A percentile compares a stretch with the other conserved stretches of the same genome.
Conservation (phyloP, 2,113 vertebrate genomes). For the Channa maculata region DNA sequence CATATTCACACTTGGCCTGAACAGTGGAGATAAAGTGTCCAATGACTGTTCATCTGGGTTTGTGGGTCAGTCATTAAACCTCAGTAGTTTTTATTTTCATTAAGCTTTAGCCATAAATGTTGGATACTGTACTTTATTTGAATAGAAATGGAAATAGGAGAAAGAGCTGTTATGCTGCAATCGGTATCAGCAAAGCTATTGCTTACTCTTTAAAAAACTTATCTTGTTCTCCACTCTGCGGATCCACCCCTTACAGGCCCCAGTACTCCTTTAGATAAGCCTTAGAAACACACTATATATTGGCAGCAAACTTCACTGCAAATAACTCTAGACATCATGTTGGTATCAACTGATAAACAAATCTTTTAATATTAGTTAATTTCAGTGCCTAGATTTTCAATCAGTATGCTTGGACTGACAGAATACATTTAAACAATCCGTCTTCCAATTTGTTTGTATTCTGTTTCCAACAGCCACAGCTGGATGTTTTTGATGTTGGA, state of each 20-base stretch:
- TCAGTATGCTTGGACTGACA: neutral
- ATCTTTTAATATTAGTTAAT: slow-evolving; percentile 25
- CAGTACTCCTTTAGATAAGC: slow-evolving; percentile 19
- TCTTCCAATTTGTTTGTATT: too few relatives aligned
- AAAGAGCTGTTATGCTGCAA: neutral
- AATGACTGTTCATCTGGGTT: too few relatives aligned
- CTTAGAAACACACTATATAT: neutral
- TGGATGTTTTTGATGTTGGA: too few relatives aligned
- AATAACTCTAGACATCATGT: neutral
- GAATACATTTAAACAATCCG: too few relatives aligned
- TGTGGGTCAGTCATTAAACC: too few relatives aligned
- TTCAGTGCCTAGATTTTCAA: slow-evolving; percentile 32
- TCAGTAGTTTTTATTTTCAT: too few relatives aligned
- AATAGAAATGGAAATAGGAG: too few relatives aligned
- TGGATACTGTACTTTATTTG: too few relatives aligned
- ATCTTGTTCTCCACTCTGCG: slow-evolving; percentile 2
- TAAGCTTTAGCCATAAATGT: too few relatives aligned
- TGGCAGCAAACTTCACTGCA: neutral
- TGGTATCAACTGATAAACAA: slow-evolving; percentile 25
- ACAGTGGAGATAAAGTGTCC: too few relatives aligned
- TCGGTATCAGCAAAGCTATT: neutral
- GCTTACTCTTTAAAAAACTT: neutral
- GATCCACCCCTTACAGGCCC: neutral
- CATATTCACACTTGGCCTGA: too few relatives aligned
- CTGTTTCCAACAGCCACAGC: too few relatives aligned